Base-by-base conservation (phyloP, 2,888 invertebrate species). In the Morinoia aosen region DNA sequence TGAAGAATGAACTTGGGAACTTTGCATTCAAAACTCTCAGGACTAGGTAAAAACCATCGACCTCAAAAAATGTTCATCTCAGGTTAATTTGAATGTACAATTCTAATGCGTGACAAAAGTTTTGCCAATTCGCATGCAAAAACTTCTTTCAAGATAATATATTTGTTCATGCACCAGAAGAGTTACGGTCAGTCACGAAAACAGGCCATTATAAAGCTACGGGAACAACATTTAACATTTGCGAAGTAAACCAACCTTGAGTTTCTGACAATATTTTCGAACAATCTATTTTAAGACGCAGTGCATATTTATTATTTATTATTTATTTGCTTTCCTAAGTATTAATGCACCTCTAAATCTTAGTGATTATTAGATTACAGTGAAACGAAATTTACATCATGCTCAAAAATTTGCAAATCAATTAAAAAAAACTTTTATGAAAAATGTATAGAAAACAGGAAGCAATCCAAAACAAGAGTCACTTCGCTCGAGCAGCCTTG, bases 181-280 rank as follows among this genome's bases (percentile, higher is more conserved):
- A 76, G 76, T 76, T 76, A 76, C 76, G 25, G 25, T 76, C 76
- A 76, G 76, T 7, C 76, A 76, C 19, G 90, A 48, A 90, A 90
- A 90, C 48, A 48, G 40, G 48, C 39, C 33, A 40, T 90, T 90
- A 40, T 48, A 40, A 90, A 90, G 19, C 48, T 90, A 90, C 90
- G 33, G 90, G 90, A 40, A 90, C 90, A 90, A 90, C 90, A 90
- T 40, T 48, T 90, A 90, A 90, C 48, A 48, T 90, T 90, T 48
- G 48, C 90, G 4, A 90, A 90, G 64, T 64, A 64, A 76, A 76
- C 25, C 10, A 76, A 76, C 25, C 33, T 76, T 76, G 33, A 76
- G 3, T 76, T 76, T 33, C 76, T 76, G 76, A 76, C 33, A 76
- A 3, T 33, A 76, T 19, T 76, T 76, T 33, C 25, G 10, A 76